Conservation (phyloP, 2,113 vertebrate species). For the Gracilinanus agilis region DNA sequence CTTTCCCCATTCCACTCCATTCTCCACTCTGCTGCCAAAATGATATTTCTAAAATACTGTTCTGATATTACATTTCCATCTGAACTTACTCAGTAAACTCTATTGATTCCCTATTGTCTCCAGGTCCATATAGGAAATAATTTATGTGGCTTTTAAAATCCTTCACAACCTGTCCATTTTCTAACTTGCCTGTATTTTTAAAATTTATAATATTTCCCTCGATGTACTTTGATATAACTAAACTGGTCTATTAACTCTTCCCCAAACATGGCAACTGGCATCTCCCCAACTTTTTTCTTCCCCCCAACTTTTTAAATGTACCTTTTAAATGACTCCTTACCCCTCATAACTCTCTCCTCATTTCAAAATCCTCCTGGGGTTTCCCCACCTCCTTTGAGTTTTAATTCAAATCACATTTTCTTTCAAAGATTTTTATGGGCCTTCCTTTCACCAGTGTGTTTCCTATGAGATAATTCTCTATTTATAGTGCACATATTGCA, state of each 20-base stretch:
- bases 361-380: not conserved
- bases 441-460: not conserved
- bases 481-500: not conserved
- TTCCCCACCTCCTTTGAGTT: not conserved
- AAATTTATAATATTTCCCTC: not conserved
- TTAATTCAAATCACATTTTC: not conserved
- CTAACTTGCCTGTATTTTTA: not conserved
- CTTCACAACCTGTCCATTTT: not conserved
- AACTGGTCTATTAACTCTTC: not conserved
- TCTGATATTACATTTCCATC: not conserved
- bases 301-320: too few relatives aligned
- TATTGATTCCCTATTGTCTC: not conserved
- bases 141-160: not conserved
- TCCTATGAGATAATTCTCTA: not conserved
- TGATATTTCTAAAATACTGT: not conserved
- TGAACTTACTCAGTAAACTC: not conserved
- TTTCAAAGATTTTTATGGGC: not conserved
- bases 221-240: not conserved
- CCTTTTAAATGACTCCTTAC: not conserved
- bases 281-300: not conserved
- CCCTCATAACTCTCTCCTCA: not conserved
- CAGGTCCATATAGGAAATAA: not conserved
- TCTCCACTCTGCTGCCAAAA: not conserved
- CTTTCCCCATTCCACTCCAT: not conserved
- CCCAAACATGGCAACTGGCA: not conserved